phyloP scores from a whole-genome alignment of 2,113 vertebrate species.

The Eulacestoma nigropectus region DNA sequence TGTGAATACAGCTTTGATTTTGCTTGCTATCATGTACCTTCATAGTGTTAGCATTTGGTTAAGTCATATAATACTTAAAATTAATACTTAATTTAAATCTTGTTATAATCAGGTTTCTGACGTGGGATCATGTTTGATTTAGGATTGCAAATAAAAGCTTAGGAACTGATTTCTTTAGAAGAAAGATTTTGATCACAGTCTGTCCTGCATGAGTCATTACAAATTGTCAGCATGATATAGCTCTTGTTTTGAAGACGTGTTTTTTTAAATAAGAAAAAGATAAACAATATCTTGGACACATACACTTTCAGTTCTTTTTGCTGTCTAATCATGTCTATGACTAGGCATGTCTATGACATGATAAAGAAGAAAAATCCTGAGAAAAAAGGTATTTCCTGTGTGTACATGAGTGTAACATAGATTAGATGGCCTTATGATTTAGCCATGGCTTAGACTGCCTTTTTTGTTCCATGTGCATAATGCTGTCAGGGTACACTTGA shows the following conservation, averaged over 20 bases:
- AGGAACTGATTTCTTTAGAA: background rate
- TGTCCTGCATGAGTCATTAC: conserved; percentile 19
- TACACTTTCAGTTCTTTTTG: background rate
- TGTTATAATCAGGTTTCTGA: background rate
- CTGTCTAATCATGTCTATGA: background rate
- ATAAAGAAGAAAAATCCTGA: background rate
- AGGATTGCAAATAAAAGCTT: background rate
- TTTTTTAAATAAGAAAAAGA: conserved; percentile 3
- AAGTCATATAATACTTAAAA: background rate
- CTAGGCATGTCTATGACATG: background rate
- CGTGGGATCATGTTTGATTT: background rate
- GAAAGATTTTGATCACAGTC: background rate
- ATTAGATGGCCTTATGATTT: background rate
- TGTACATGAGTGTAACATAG: background rate
- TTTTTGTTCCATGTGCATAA: background rate
- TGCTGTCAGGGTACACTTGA: background rate
- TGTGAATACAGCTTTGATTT: background rate
- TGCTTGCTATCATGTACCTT: background rate
- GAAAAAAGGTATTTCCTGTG: background rate
- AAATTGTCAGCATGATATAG: background rate
- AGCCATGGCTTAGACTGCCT: background rate
- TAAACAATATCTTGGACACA: background rate
- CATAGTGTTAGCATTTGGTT: background rate
- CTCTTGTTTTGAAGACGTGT: background rate
- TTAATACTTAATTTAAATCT: background rate